These are phyloP conservation scores for Cataglyphis hispanica DNA, from an alignment of 1,140 invertebrate species.

Conservation along the genomic window DNA sequence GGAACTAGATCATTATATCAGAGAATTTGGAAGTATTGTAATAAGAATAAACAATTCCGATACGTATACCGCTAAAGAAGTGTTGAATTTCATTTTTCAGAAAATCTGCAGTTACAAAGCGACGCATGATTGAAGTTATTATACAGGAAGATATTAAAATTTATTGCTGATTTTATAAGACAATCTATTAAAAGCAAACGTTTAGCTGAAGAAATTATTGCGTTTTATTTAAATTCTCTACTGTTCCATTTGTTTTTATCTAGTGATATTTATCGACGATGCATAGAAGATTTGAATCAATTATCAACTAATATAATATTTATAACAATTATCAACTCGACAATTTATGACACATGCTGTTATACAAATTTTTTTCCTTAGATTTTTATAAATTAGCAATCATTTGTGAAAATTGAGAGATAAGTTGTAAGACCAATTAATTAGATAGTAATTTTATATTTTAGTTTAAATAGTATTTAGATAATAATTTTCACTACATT, in stretches of 20 bases:
- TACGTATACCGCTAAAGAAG: constrained; percentile 78
- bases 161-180: constrained; percentile 15
- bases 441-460: too few relatives aligned
- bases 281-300: neutral
- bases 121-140: constrained; percentile 71
- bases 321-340: neutral
- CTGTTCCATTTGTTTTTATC: neutral
- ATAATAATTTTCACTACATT: too few relatives aligned
- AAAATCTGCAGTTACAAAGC: constrained; percentile 84
- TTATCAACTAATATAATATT: too few relatives aligned
- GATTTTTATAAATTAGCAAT: too few relatives aligned
- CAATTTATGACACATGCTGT: too few relatives aligned
- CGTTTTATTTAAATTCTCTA: neutral
- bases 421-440: too few relatives aligned
- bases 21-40: constrained; percentile 94
- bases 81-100: constrained; percentile 82
- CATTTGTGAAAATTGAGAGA: too few relatives aligned
- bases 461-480: too few relatives aligned
- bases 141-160: constrained; percentile 30
- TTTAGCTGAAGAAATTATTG: neutral
- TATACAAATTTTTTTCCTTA: too few relatives aligned
- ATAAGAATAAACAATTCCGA: constrained; percentile 82
- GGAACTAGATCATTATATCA: constrained; percentile 95
- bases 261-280: neutral
- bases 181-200: neutral